Evolutionary conservation across 2,888 invertebrate genomes (phyloP).

Genomic region (Pristionchus arcanus): DNA sequence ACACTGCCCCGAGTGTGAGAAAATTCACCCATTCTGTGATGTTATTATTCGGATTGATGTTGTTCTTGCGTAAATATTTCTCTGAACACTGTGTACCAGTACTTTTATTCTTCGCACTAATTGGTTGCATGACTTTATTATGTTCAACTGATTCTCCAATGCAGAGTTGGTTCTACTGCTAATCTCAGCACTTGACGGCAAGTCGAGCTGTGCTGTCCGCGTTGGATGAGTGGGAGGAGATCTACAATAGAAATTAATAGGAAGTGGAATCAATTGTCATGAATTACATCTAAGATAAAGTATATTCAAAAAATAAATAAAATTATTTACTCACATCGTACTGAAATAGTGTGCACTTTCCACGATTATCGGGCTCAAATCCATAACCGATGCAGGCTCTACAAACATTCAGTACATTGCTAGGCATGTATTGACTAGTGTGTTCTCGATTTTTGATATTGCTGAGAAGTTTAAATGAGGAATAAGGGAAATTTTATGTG

Average conservation of each 20-base stretch:
- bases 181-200: slow-evolving; percentile 4
- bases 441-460: no score
- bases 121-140: slow-evolving; percentile 29
- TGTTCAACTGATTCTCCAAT: neutral
- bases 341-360: slow-evolving; percentile 49
- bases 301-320: no score
- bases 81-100: neutral
- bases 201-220: neutral
- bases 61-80: neutral
- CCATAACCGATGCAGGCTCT: slow-evolving; percentile 17
- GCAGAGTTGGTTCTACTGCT: neutral
- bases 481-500: no score
- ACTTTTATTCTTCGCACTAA: neutral
- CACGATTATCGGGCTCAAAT: neutral
- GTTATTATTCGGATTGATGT: neutral
- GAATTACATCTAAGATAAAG: no score
- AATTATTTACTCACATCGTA: slow-evolving; percentile 36
- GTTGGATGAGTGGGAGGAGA: neutral
- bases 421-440: no score
- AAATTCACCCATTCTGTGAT: neutral
- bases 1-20: no score
- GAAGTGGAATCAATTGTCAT: no score
- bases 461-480: no score
- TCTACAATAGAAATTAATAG: neutral
- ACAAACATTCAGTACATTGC: neutral